These are phyloP conservation scores for Calameuta pallipes DNA, from an alignment of 2,888 invertebrate genomes.

Conservation along the genomic window DNA sequence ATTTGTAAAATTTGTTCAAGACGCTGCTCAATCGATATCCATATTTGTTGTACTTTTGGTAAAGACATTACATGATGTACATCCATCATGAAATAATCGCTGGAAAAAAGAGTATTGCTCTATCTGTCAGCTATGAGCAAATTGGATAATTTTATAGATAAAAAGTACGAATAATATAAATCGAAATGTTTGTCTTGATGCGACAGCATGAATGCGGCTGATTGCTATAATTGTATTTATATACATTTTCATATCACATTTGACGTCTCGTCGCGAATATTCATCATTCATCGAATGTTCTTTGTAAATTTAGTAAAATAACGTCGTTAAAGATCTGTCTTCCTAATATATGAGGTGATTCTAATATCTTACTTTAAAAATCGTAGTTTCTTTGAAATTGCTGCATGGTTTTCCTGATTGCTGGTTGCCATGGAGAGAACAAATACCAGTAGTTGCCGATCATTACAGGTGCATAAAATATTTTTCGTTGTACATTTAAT, in stretches of 20 bases:
- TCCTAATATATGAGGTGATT: neutral
- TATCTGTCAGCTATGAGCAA: neutral
- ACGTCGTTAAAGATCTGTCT: neutral
- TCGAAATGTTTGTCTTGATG: neutral
- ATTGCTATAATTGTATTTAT: neutral
- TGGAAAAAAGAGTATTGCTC: neutral
- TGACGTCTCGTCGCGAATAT: slow-evolving; percentile 1
- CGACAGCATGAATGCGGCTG: neutral
- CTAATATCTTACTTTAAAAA: neutral
- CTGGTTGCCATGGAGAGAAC: slow-evolving; percentile 83
- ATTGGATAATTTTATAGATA: neutral
- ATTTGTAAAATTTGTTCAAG: neutral
- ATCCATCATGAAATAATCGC: neutral
- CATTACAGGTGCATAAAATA: slow-evolving; percentile 61
- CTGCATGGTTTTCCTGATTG: slow-evolving; percentile 86
- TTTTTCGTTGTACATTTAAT: neutral
- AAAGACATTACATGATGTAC: neutral
- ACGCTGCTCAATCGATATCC: neutral
- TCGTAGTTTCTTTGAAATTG: slow-evolving; percentile 51
- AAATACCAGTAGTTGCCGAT: slow-evolving; percentile 69
- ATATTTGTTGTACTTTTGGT: neutral
- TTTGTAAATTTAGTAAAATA: neutral
- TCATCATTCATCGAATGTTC: neutral
- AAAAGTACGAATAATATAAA: neutral
- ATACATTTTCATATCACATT: neutral